Evolutionary conservation across 2,888 invertebrate species (phyloP).

Genomic region (Onthophagus sagittarius): DNA sequence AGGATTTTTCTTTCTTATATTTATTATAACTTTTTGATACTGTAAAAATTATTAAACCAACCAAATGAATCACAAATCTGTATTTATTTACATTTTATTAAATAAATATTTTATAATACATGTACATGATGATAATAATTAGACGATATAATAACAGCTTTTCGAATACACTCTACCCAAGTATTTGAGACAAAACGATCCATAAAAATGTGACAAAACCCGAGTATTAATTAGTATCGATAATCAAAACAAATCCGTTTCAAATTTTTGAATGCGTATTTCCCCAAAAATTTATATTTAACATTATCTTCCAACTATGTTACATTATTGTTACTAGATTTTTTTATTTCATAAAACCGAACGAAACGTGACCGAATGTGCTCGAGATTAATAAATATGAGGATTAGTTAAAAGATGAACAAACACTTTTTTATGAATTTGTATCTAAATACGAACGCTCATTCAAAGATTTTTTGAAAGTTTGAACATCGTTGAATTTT

Average conservation of each 20-base stretch:
- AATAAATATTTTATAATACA: slow-evolving; percentile 45
- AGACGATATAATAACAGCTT: slow-evolving; percentile 14
- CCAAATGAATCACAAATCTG: neutral
- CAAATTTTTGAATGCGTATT: neutral
- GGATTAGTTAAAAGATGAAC: slow-evolving; percentile 25
- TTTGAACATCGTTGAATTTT: slow-evolving; percentile 3
- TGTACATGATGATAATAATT: slow-evolving; percentile 36
- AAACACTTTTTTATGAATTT: slow-evolving; percentile 32
- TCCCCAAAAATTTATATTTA: neutral
- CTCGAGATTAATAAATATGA: neutral
- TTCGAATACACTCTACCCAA: neutral
- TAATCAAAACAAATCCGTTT: neutral
- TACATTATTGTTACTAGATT: neutral
- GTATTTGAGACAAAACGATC: neutral
- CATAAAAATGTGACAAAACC: too few species aligned
- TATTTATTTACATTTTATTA: slow-evolving; percentile 40
- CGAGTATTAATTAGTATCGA: too few species aligned
- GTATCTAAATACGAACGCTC: neutral
- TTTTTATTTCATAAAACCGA: neutral
- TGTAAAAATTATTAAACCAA: neutral
- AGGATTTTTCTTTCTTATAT: too few species aligned
- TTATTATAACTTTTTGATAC: too few species aligned
- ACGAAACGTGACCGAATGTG: neutral
- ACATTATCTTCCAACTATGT: neutral
- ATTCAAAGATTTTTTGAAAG: neutral